Conservation (phyloP, 2,888 invertebrate species). For the Sabellastarte sp. region DNA sequence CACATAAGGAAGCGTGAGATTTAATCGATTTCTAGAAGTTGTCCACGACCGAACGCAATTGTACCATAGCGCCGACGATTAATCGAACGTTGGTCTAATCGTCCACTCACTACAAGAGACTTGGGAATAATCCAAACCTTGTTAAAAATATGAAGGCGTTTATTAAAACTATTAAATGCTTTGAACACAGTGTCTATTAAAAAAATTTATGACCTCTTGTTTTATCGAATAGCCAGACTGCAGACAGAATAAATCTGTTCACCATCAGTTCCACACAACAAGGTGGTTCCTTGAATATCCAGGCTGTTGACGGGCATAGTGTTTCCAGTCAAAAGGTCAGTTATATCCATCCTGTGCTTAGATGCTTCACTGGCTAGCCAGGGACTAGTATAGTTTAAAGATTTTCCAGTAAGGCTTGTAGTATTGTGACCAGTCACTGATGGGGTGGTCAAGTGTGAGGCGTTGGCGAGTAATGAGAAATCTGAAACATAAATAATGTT, state of each 20-base stretch:
- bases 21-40: too few relatives aligned
- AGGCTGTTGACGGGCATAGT: conserved; percentile 80
- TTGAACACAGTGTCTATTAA: too few relatives aligned
- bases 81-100: too few relatives aligned
- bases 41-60: too few relatives aligned
- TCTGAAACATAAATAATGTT: too few relatives aligned
- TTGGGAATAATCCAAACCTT: too few relatives aligned
- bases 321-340: conserved; percentile 65
- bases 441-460: neutral
- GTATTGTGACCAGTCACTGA: neutral
- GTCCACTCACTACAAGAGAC: too few relatives aligned
- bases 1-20: too few relatives aligned
- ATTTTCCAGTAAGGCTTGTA: conserved; percentile 71
- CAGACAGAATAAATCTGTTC: conserved; percentile 80
- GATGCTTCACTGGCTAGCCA: conserved; percentile 73
- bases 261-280: conserved; percentile 83
- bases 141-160: too few relatives aligned
- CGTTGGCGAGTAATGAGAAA: neutral
- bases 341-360: conserved; percentile 54
- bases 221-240: conserved; percentile 36
- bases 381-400: conserved; percentile 66
- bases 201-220: too few relatives aligned
- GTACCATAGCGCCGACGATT: too few relatives aligned
- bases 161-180: too few relatives aligned
- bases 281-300: conserved; percentile 73